phyloP scores from a whole-genome alignment of 1,140 invertebrate species.

The Drosophila triauraria region DNA sequence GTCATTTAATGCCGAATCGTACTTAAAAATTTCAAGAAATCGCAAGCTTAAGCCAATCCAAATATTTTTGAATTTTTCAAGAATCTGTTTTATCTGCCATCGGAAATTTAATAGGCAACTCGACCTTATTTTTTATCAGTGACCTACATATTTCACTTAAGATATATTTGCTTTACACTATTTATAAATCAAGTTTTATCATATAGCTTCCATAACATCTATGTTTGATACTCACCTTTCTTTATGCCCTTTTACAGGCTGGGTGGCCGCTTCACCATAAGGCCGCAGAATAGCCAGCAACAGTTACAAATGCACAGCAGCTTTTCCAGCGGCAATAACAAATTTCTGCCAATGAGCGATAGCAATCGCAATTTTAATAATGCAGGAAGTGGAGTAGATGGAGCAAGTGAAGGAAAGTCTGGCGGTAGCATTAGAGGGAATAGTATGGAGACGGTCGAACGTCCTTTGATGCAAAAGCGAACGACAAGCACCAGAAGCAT shows the following conservation, averaged over 20 bases:
- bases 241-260: conserved; percentile 79
- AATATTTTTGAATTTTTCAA: too few relatives aligned
- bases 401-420: conserved; percentile 5
- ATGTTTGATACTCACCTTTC: neutral
- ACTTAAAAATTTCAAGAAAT: too few relatives aligned
- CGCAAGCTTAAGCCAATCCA: too few relatives aligned
- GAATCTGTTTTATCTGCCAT: too few relatives aligned
- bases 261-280: conserved; percentile 88
- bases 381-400: conserved; percentile 7
- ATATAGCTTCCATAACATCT: too few relatives aligned
- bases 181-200: too few relatives aligned
- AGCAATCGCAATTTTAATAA: conserved; percentile 71
- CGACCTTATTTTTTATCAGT: too few relatives aligned
- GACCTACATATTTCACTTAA: too few relatives aligned
- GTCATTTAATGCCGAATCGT: too few relatives aligned
- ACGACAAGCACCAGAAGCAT: conserved; percentile 46
- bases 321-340: conserved; percentile 63
- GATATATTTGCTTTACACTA: too few relatives aligned
- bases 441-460: conserved; percentile 38
- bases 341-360: conserved; percentile 59
- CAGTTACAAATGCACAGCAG: conserved; percentile 79
- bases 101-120: too few relatives aligned
- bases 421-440: conserved; percentile 9
- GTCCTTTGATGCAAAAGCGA: conserved; percentile 58
- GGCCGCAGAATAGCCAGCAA: conserved; percentile 85